Conservation (phyloP, 2,797 vertebrate species). For the Distichodus sexfasciatus region DNA sequence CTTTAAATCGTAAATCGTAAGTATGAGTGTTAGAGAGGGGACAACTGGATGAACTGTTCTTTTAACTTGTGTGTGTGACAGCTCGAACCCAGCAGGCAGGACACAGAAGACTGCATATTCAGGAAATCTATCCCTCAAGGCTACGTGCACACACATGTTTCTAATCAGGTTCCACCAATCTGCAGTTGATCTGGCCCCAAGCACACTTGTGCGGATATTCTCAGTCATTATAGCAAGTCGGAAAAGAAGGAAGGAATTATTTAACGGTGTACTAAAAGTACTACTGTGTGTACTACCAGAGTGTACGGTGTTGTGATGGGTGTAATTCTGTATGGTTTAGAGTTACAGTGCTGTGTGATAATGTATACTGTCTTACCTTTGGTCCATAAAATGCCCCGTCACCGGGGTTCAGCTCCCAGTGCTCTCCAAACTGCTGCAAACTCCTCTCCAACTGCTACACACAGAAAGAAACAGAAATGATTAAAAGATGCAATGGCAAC, state of each 20-base stretch:
- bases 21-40: too few species aligned
- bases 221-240: too few species aligned
- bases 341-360: too few species aligned
- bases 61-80: background rate
- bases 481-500: too few species aligned
- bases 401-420: constrained; percentile 85
- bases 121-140: background rate
- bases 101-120: background rate
- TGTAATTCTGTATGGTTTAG: too few species aligned
- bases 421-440: constrained; percentile 79
- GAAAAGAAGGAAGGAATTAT: too few species aligned
- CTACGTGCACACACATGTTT: background rate
- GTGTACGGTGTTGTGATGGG: too few species aligned
- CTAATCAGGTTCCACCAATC: too few species aligned
- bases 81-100: background rate
- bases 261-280: background rate
- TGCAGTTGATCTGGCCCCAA: too few species aligned
- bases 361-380: constrained; percentile 74
- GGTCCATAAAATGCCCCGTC: constrained; percentile 94
- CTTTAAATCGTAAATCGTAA: too few species aligned
- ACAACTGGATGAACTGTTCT: background rate
- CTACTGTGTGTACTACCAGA: background rate
- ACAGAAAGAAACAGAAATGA: background rate
- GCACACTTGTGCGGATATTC: too few species aligned
- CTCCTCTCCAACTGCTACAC: constrained; percentile 80